phyloP scores from a whole-genome alignment of 2,113 vertebrate genomes.

The Henicopernis longicauda region DNA sequence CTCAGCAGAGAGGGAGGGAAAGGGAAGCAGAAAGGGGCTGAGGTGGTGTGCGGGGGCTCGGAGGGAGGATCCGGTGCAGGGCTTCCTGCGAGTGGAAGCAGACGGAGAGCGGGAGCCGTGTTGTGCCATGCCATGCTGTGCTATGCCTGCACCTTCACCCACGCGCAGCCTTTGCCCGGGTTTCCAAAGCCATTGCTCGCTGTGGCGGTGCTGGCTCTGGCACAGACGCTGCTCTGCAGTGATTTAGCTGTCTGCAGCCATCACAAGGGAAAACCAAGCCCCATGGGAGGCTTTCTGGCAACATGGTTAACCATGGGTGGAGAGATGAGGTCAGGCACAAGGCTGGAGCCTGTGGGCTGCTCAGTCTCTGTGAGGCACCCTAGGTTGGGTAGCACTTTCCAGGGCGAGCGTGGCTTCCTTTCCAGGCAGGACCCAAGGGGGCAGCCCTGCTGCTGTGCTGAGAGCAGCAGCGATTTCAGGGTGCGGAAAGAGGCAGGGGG shows the following conservation, averaged over 20 bases:
- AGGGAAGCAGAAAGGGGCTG: conserved; percentile 32
- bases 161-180: background rate
- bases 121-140: fast-evolving
- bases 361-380: fast-evolving
- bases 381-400: background rate
- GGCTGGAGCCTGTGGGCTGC: background rate
- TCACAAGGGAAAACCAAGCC: background rate
- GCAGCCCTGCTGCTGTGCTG: fast-evolving
- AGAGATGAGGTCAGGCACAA: background rate
- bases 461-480: background rate
- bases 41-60: background rate
- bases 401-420: fast-evolving
- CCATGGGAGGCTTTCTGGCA: fast-evolving
- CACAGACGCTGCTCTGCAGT: background rate
- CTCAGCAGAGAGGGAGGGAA: conserved; percentile 38
- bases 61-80: background rate
- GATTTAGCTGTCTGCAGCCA: background rate
- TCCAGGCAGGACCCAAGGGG: fast-evolving
- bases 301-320: fast-evolving
- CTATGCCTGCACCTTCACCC: background rate
- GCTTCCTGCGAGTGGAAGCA: conserved; percentile 40
- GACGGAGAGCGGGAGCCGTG: background rate
- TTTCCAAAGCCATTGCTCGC: background rate
- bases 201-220: background rate
- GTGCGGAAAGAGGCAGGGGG: background rate